Evolutionary conservation across 1,140 invertebrate species (phyloP).

Genomic region (Vanessa atalanta): DNA sequence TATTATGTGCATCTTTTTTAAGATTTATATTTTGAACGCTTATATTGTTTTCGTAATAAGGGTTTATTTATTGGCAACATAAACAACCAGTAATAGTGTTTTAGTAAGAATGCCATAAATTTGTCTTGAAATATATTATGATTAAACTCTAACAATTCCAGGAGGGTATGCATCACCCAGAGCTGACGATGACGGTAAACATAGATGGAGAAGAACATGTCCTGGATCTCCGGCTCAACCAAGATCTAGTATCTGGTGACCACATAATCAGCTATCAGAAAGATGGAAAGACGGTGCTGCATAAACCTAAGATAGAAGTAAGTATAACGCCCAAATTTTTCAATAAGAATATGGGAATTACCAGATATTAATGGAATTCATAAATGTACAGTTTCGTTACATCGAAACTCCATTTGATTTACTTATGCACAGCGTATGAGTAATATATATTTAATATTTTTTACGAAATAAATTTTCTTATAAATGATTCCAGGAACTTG

Average conservation of each 20-base stretch:
- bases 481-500: conserved; percentile 83
- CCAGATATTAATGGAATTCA: neutral
- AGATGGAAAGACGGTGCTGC: conserved; percentile 83
- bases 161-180: conserved; percentile 85
- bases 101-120: neutral
- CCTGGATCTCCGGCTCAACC: conserved; percentile 89
- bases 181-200: conserved; percentile 85
- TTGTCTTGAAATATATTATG: neutral
- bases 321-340: conserved; percentile 39
- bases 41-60: too few species aligned
- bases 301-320: conserved; percentile 84
- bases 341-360: neutral
- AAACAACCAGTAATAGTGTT: neutral
- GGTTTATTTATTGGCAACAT: too few species aligned
- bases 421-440: too few species aligned
- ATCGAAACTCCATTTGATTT: too few species aligned
- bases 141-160: conserved; percentile 68
- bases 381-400: neutral
- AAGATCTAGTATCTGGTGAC: conserved; percentile 86
- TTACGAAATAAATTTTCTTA: too few species aligned
- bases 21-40: too few species aligned
- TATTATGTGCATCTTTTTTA: too few species aligned
- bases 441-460: too few species aligned
- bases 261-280: conserved; percentile 89
- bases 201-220: conserved; percentile 85